A percentile compares a stretch with the other conserved stretches of the same genome.
Evolutionary conservation across 2,113 vertebrate genomes (phyloP).

Genomic region (Perca fluviatilis): DNA sequence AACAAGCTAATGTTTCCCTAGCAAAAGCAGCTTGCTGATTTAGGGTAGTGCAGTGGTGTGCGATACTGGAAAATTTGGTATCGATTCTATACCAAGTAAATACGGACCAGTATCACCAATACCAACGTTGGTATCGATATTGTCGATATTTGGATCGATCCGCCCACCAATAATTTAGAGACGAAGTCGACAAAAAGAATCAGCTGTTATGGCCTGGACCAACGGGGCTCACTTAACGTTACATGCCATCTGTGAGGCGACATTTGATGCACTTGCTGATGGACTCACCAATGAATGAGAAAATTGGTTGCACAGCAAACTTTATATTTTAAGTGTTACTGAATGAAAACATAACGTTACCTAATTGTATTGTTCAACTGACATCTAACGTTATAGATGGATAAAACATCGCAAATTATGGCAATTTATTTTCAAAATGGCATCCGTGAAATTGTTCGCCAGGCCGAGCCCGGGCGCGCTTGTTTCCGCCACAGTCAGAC

Average conservation of each 20-base stretch:
- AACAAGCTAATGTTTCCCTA: not conserved
- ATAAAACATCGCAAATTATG: constrained; percentile 1
- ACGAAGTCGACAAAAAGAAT: not conserved
- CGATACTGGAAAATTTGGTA: too few species aligned
- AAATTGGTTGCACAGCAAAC: not conserved
- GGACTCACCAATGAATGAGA: constrained; percentile 16
- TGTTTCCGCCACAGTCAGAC: constrained; percentile 6
- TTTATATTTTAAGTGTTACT: not conserved
- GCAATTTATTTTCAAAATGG: constrained; percentile 63
- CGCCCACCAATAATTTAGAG: too few species aligned
- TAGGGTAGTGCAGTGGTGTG: too few species aligned
- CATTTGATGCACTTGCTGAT: not conserved
- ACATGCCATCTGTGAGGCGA: not conserved
- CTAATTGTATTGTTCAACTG: not conserved
- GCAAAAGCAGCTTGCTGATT: not conserved
- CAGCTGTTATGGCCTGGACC: not conserved
- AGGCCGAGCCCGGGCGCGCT: constrained; percentile 51
- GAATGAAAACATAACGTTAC: not conserved
- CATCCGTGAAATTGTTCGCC: constrained; percentile 47
- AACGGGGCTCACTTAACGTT: not conserved
- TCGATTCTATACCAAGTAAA: too few species aligned
- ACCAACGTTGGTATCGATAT: too few species aligned
- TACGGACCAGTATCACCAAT: too few species aligned
- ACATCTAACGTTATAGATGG: not conserved
- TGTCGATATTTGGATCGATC: too few species aligned